A percentile compares a stretch with the other conserved stretches of the same genome.
phyloP scores from a whole-genome alignment of 2,113 vertebrate species.

The Thermophis baileyi region DNA sequence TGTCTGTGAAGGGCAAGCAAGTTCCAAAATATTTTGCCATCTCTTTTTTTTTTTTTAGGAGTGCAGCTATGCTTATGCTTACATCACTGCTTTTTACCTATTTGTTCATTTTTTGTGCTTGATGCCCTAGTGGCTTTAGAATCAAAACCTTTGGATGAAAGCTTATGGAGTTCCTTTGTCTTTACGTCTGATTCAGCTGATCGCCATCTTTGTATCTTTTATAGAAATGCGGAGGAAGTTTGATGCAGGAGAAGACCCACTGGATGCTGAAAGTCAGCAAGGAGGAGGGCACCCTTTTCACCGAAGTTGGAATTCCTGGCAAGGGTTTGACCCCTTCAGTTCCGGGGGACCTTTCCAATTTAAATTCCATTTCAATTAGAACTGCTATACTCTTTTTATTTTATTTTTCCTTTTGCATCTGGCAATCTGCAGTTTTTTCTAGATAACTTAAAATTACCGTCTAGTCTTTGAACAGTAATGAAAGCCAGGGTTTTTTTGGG shows the following conservation, averaged over 20 bases:
- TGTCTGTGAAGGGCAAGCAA: no score
- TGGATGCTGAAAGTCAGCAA: constrained; percentile 95
- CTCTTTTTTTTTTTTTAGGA: background rate
- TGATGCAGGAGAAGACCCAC: constrained; percentile 91
- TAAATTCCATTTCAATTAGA: constrained; percentile 95
- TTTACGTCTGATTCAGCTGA: background rate
- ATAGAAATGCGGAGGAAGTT: constrained; percentile 95
- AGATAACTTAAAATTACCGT: background rate
- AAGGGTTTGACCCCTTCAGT: constrained; percentile 95
- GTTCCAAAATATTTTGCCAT: no score
- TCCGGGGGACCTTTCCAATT: constrained; percentile 94
- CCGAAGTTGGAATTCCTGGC: constrained; percentile 84
- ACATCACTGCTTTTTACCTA: background rate
- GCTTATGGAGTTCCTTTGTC: no score
- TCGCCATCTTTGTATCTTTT: constrained; percentile 17
- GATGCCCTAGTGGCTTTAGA: background rate
- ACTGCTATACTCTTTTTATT: constrained; percentile 40
- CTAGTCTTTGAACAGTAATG: constrained; percentile 61
- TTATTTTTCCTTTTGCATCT: background rate
- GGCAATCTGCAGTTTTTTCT: background rate
- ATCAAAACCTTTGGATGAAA: background rate
- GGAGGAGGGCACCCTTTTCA: constrained; percentile 81
- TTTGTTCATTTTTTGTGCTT: background rate
- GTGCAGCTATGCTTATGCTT: background rate
- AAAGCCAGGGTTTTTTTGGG: background rate